Evolutionary conservation across 2,888 invertebrate genomes (phyloP).

Genomic region (Thecocarcelia acutangulata): DNA sequence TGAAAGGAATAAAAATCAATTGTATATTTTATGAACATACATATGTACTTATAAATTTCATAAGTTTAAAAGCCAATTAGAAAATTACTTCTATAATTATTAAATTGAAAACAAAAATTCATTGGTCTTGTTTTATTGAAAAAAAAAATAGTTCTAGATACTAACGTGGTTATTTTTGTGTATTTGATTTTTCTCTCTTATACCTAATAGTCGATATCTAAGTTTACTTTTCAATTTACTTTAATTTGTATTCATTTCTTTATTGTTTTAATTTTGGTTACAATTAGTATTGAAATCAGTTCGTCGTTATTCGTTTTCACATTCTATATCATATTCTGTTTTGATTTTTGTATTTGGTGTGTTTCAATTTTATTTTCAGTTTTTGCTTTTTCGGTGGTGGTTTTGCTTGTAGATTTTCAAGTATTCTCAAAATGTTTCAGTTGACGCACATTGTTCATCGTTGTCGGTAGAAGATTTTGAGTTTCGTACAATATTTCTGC

Average conservation of each 20-base stretch:
- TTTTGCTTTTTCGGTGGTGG: slow-evolving; percentile 66
- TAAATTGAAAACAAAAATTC: too few relatives aligned
- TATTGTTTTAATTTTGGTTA: slow-evolving; percentile 61
- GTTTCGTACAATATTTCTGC: slow-evolving; percentile 2
- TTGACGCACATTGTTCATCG: slow-evolving; percentile 56
- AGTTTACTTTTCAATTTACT: slow-evolving; percentile 36
- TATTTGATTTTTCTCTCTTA: background rate
- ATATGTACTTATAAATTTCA: too few relatives aligned
- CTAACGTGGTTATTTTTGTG: too few relatives aligned
- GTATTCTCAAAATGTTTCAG: slow-evolving; percentile 70
- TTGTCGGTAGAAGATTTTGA: slow-evolving; percentile 61
- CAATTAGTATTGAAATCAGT: slow-evolving; percentile 65
- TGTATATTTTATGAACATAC: too few relatives aligned
- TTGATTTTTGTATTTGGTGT: slow-evolving; percentile 45
- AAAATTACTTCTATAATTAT: too few relatives aligned
- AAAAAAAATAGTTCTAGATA: too few relatives aligned
- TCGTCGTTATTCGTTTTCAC: slow-evolving; percentile 69
- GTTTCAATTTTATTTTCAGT: slow-evolving; percentile 62
- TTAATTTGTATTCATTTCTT: slow-evolving; percentile 53
- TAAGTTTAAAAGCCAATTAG: too few relatives aligned
- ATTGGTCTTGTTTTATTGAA: too few relatives aligned
- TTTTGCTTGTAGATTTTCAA: slow-evolving; percentile 70
- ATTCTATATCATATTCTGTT: slow-evolving; percentile 37
- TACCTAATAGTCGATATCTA: slow-evolving; percentile 16
- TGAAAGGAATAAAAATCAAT: too few relatives aligned